Percentiles rank a stretch among this genome's conserved stretches.
These are phyloP conservation scores for Drosophila ambigua DNA, from an alignment of 1,140 invertebrate genomes.

Conservation along the genomic window DNA sequence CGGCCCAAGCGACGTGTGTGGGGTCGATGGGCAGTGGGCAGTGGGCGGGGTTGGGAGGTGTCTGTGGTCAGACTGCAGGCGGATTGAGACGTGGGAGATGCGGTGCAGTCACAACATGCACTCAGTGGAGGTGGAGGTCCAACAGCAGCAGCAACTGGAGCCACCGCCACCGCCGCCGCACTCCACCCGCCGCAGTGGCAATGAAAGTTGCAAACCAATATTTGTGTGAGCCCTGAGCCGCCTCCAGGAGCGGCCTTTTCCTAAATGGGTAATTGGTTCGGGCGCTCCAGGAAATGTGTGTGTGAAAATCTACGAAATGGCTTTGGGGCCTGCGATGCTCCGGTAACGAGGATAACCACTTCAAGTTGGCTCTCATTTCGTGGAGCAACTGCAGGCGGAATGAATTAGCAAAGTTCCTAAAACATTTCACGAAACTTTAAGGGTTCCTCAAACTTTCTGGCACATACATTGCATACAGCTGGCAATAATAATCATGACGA, in stretches of 20 bases:
- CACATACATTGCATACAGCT: no score
- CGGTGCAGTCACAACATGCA: constrained; percentile 67
- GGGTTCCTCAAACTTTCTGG: no score
- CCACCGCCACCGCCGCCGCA: constrained; percentile 32
- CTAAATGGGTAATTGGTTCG: constrained; percentile 35
- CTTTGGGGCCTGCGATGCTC: background rate
- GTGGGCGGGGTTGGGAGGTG: constrained; percentile 8
- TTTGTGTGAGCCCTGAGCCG: constrained; percentile 40
- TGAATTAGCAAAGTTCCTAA: constrained; percentile 4
- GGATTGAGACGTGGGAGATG: constrained; percentile 36
- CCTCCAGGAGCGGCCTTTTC: constrained; percentile 22
- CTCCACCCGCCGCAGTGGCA: constrained; percentile 53
- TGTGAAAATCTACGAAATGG: background rate
- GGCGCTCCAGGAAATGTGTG: constrained; percentile 5
- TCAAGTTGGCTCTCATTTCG: no score
- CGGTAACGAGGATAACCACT: background rate
- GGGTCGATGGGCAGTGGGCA: constrained; percentile 7
- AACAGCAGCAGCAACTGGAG: constrained; percentile 40
- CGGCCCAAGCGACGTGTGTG: constrained; percentile 30
- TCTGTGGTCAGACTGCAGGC: constrained; percentile 59
- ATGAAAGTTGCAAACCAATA: constrained; percentile 75
- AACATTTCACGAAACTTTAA: no score
- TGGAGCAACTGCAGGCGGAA: background rate
- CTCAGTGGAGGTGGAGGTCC: constrained; percentile 59
- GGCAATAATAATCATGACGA: no score